phyloP scores from a whole-genome alignment of 1,140 invertebrate genomes.

The Calliphora vicina region DNA sequence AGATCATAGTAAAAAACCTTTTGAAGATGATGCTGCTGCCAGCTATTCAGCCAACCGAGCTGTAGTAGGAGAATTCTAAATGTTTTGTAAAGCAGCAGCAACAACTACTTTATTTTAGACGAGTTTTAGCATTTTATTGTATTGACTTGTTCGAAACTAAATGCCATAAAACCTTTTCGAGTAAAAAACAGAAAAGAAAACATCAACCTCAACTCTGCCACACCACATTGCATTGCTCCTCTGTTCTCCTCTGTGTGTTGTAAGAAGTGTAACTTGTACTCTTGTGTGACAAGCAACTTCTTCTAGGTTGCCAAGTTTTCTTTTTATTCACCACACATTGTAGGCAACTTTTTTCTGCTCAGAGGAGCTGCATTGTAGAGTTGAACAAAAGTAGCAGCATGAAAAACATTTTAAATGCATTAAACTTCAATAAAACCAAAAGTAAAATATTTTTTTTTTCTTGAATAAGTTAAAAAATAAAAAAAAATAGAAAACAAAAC shows the following conservation, averaged over 20 bases:
- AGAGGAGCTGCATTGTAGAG: neutral
- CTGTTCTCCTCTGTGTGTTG: no score
- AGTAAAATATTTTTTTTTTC: neutral
- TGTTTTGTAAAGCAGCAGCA: neutral
- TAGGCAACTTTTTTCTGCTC: neutral
- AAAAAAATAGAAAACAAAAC: neutral
- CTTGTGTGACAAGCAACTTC: neutral
- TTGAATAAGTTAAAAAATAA: neutral
- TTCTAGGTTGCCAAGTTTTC: neutral
- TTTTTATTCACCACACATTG: neutral
- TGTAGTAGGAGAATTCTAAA: neutral
- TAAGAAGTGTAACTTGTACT: neutral
- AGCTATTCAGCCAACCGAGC: neutral
- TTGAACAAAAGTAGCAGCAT: neutral
- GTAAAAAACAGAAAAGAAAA: neutral
- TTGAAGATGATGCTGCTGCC: neutral
- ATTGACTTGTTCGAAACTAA: neutral
- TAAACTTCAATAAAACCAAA: conserved; percentile 3
- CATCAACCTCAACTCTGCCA: neutral
- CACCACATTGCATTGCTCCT: neutral
- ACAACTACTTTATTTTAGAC: neutral
- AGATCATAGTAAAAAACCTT: neutral
- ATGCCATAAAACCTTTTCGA: neutral
- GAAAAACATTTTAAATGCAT: neutral
- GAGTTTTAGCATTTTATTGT: conserved; percentile 6